Conservation (phyloP, 2,888 invertebrate species). For the Agonopterix alstromeriana region DNA sequence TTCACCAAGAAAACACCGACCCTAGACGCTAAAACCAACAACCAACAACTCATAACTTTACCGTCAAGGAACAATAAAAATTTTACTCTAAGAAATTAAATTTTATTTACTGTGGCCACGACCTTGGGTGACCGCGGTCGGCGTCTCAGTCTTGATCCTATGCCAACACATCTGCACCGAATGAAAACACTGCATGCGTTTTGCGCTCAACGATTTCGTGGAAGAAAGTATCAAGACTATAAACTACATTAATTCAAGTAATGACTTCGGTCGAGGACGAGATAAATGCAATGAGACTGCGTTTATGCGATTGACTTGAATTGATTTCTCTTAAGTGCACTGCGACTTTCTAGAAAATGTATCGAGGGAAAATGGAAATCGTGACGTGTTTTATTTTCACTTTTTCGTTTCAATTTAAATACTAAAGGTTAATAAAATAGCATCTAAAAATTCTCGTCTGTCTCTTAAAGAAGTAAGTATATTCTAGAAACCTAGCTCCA, state of each 20-base stretch:
- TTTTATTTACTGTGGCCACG: constrained; percentile 38
- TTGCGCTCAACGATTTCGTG: constrained; percentile 1
- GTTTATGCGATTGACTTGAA: background rate
- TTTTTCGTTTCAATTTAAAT: background rate
- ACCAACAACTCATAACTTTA: too few relatives aligned
- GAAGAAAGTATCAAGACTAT: constrained; percentile 5
- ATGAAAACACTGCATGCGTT: constrained; percentile 1
- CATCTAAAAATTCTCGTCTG: too few relatives aligned
- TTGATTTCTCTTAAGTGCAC: constrained; percentile 4
- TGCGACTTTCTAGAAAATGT: background rate
- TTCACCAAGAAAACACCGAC: too few relatives aligned
- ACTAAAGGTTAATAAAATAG: background rate
- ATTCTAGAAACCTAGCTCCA: too few relatives aligned
- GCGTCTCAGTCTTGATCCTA: constrained; percentile 27
- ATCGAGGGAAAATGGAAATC: background rate
- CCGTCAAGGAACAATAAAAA: constrained; percentile 5
- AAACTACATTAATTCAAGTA: constrained; percentile 3
- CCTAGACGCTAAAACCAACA: too few relatives aligned
- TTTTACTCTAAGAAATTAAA: constrained; percentile 18
- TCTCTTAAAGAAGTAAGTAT: too few relatives aligned
- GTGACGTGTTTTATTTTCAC: background rate
- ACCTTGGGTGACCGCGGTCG: constrained; percentile 35
- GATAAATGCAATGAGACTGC: background rate
- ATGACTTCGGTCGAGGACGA: background rate
- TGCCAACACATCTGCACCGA: constrained; percentile 39